A percentile compares a stretch with the other conserved stretches of the same genome.
These are phyloP conservation scores for Phaedon cochleariae DNA, from an alignment of 2,888 invertebrate species.

Conservation along the genomic window DNA sequence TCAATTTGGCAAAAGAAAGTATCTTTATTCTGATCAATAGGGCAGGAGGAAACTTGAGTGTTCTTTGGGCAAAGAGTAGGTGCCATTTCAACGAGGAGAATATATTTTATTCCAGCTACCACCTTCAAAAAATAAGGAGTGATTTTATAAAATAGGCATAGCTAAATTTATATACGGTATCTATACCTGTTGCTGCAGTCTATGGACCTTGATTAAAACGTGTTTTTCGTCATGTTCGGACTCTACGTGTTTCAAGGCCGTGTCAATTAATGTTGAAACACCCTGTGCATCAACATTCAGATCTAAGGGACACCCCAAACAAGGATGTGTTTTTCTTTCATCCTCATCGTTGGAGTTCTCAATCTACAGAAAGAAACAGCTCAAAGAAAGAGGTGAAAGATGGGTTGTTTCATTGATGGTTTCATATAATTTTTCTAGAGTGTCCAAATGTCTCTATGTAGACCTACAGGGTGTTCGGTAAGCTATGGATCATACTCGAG, in stretches of 20 bases:
- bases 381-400: too few relatives aligned
- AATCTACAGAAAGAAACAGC: constrained; percentile 33
- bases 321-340: constrained; percentile 57
- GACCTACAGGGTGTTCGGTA: too few relatives aligned
- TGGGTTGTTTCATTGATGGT: too few relatives aligned
- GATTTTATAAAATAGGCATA: not conserved
- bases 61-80: constrained; percentile 54
- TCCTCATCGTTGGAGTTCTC: constrained; percentile 12
- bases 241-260: constrained; percentile 64
- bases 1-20: constrained; percentile 66
- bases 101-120: constrained; percentile 69
- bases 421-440: too few relatives aligned
- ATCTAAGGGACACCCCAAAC: constrained; percentile 66
- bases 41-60: constrained; percentile 57
- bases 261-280: constrained; percentile 62
- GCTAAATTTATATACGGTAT: too few relatives aligned
- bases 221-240: constrained; percentile 58
- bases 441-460: too few relatives aligned
- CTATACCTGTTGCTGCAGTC: constrained; percentile 68
- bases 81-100: constrained; percentile 65
- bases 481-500: too few relatives aligned
- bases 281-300: constrained; percentile 65
- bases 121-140: constrained; percentile 61
- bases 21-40: constrained; percentile 46
- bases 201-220: constrained; percentile 61